phyloP scores from a whole-genome alignment of 2,113 vertebrate genomes.

The Tragelaphus strepsiceros region DNA sequence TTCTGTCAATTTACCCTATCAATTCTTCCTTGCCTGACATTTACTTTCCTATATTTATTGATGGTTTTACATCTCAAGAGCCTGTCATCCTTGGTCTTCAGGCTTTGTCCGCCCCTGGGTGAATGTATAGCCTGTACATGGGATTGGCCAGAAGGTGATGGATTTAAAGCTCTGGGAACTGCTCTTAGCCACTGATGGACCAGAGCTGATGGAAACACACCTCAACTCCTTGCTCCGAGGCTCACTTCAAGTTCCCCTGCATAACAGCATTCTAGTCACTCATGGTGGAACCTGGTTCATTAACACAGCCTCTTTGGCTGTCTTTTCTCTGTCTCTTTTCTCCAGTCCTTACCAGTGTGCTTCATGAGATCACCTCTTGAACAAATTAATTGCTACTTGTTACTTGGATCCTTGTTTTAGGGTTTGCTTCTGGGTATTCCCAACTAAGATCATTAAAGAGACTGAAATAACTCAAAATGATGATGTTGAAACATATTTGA shows the following conservation, averaged over 20 bases:
- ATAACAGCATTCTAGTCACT: not conserved
- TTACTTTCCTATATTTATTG: not conserved
- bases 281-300: not conserved
- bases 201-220: not conserved
- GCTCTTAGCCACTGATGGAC: not conserved
- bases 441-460: not conserved
- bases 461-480: not conserved
- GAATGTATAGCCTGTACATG: not conserved
- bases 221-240: not conserved
- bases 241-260: not conserved
- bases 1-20: not conserved
- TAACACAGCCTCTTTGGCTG: rapidly evolving
- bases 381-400: not conserved
- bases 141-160: not conserved
- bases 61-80: not conserved
- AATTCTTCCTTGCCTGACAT: not conserved
- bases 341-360: not conserved
- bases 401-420: not conserved
- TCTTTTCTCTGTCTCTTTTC: not conserved
- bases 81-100: not conserved
- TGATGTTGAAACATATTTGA: not conserved
- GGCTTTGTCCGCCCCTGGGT: not conserved
- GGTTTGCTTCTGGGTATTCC: not conserved
- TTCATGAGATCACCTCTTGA: not conserved
- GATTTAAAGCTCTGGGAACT: not conserved